Base-by-base conservation (phyloP, 2,797 vertebrate genomes). In the Danio choprae region DNA sequence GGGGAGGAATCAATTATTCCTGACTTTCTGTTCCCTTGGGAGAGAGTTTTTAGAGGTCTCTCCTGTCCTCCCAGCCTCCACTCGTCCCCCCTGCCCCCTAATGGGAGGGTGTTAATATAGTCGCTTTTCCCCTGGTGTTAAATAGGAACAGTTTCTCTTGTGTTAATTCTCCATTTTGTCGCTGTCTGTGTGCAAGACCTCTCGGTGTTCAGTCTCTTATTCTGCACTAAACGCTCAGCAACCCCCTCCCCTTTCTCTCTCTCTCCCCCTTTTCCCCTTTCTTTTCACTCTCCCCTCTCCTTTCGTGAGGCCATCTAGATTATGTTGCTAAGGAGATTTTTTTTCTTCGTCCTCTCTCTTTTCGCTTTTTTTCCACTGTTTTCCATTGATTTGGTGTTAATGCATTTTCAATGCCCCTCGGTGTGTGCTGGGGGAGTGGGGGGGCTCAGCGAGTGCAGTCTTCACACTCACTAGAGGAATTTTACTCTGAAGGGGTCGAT, bases 281-380 rank as follows among this genome's bases (percentile, higher is more conserved):
- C 95, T 85, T 95, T 95, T 87, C 89, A 87, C 81, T 90, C 88
- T 90, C 87, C 87, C 84, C 84, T 74, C 84, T 85, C 84, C 86
- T 89, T 88, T 92, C 59, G 78, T 92, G 90, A 92, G 92, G 94
- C 96, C 94, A 94, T 95, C 95, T 96, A 98, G 96, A 98, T 97
- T 98, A 97, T 97, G 97, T 98, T 99, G 96, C 97, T 99, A 98
- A 98, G 98, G 97, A 96, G 96, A 97, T 97, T 96, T 93, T 87
- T 81, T 79, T 85, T 29, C 29, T 29, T 29, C 77, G 29, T 51
- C 75, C 83, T 70, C 72, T 87, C 87, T 80, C 75, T 82, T 64
- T 76, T 74, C 59, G 64, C 62, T 55, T 62, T 95, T 97, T 96
- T 96, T 97, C 96, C 95, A 96, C 96, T 94, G 94, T 96, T 97